A percentile compares a stretch with the other conserved stretches of the same genome.
These are phyloP conservation scores for Drosophila melanica DNA, from an alignment of 1,140 invertebrate species.

Conservation along the genomic window DNA sequence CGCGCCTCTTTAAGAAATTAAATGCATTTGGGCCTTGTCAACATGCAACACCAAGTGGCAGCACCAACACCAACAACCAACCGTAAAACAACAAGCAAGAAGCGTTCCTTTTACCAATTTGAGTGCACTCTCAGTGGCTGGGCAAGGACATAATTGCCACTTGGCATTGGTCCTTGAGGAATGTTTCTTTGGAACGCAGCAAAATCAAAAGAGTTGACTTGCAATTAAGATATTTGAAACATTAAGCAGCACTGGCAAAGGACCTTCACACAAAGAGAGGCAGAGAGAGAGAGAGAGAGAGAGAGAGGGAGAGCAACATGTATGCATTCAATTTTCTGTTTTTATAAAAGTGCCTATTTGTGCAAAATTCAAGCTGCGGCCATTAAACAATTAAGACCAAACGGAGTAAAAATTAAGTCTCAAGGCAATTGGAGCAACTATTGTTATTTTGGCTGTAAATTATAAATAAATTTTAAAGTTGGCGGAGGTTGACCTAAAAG, in stretches of 20 bases:
- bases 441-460: background rate
- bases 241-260: conserved; percentile 34
- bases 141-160: conserved; percentile 78
- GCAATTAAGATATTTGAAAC: conserved; percentile 75
- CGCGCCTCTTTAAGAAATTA: conserved; percentile 78
- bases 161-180: conserved; percentile 57
- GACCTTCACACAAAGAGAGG: background rate
- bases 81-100: conserved; percentile 4
- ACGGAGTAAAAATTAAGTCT: background rate
- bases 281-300: too few relatives aligned
- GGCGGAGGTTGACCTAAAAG: background rate
- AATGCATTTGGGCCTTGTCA: conserved; percentile 76
- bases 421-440: conserved; percentile 1
- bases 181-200: conserved; percentile 46
- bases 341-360: conserved; percentile 15
- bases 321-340: conserved; percentile 26
- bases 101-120: conserved; percentile 49
- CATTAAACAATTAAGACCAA: conserved; percentile 8
- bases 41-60: conserved; percentile 41
- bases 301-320: background rate
- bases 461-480: background rate
- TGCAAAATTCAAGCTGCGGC: background rate
- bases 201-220: conserved; percentile 68
- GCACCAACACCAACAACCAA: conserved; percentile 25
- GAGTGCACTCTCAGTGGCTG: conserved; percentile 58